These are phyloP conservation scores for Calliopsis andreniformis DNA, from an alignment of 1,140 invertebrate species.

Conservation along the genomic window DNA sequence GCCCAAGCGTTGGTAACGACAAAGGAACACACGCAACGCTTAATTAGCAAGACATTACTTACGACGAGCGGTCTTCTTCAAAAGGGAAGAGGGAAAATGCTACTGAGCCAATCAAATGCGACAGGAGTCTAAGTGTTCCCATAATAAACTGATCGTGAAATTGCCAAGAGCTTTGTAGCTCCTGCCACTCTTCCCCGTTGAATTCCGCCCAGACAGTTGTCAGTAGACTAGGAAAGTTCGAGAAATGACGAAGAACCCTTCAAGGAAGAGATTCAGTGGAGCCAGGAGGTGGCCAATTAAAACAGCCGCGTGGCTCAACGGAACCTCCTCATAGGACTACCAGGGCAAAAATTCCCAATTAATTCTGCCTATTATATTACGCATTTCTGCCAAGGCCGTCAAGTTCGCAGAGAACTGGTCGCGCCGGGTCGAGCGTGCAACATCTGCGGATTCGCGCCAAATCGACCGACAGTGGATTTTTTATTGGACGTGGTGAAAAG, in stretches of 20 bases:
- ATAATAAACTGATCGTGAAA: too few species aligned
- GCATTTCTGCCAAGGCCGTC: conserved; percentile 47
- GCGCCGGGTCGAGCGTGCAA: conserved; percentile 27
- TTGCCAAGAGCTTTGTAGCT: too few species aligned
- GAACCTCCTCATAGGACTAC: conserved; percentile 16
- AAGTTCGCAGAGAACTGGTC: conserved; percentile 45
- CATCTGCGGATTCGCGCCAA: conserved; percentile 34
- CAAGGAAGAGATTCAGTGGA: background rate
- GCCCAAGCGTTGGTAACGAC: too few species aligned
- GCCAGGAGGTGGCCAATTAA: too few species aligned
- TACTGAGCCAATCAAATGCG: too few species aligned
- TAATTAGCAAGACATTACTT: too few species aligned
- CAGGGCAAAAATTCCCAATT: conserved; percentile 35
- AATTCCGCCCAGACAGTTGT: background rate
- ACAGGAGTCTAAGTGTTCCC: too few species aligned
- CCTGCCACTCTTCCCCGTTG: background rate
- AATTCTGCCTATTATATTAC: conserved; percentile 55
- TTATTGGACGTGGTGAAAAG: conserved; percentile 7
- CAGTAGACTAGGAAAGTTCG: background rate
- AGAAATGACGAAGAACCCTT: background rate
- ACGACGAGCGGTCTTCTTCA: too few species aligned
- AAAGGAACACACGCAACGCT: too few species aligned
- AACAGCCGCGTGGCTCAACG: background rate
- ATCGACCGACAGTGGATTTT: conserved; percentile 4
- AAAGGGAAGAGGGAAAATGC: too few species aligned